Conservation (phyloP, 2,797 vertebrate species). For the Lepilemur septentrionalis region DNA sequence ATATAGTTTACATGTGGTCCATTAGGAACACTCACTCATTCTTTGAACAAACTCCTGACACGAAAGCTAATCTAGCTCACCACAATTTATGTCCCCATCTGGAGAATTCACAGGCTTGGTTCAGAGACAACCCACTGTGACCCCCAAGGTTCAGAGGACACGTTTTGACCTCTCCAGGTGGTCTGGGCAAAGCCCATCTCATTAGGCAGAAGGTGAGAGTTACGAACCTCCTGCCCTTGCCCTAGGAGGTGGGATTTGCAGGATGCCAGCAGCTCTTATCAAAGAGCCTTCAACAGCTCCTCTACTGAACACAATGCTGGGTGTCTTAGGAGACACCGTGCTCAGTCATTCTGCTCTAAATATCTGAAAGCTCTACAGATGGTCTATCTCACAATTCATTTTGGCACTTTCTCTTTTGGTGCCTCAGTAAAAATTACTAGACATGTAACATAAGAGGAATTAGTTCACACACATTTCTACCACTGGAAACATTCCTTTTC, state of each 20-base stretch:
- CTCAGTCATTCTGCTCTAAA: neutral
- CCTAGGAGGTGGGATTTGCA: too few relatives aligned
- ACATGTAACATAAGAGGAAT: accelerated
- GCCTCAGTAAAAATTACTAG: neutral
- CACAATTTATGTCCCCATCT: too few relatives aligned
- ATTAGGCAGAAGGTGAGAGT: accelerated
- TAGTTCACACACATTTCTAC: accelerated
- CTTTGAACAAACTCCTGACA: neutral
- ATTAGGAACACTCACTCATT: accelerated
- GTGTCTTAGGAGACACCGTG: too few relatives aligned
- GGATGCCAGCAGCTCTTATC: too few relatives aligned
- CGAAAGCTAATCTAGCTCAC: too few relatives aligned
- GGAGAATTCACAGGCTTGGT: too few relatives aligned
- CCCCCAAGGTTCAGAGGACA: neutral
- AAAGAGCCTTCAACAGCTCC: neutral
- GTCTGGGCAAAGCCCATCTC: accelerated
- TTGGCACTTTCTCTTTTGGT: neutral
- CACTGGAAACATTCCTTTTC: neutral
- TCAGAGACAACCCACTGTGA: neutral
- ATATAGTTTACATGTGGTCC: neutral
- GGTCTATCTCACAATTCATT: neutral
- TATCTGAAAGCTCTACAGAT: neutral
- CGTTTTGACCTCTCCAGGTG: neutral
- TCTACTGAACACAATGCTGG: accelerated
- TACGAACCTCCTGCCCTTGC: accelerated